Evolutionary conservation across 2,888 invertebrate species (phyloP), one percentile per base, ranked within the genome.

Genomic region (Atrina japonica): DNA sequence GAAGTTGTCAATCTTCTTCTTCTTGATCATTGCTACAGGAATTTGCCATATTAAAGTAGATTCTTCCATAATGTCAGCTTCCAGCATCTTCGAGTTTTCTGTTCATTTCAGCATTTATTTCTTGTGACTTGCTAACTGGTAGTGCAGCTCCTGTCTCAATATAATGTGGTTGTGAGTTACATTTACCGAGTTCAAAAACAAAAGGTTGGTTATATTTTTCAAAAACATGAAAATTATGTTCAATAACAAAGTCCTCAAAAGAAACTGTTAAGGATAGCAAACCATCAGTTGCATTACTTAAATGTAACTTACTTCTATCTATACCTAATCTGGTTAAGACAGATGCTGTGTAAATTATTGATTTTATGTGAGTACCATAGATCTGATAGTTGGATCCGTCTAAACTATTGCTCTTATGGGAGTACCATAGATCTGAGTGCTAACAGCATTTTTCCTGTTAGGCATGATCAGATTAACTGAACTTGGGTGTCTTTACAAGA

Each of bases 81-180:
- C 35, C 30, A 58, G 9, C 68, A 75, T 78, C 75, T 41, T 70
- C 66, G 3, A 64, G 45, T 66, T 70, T 60, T 53, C 56, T 49
- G 50, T 75, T 68, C 35, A 30, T 73, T 58, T 68, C 77, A 11
- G 52, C 58, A 35, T 76, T 78, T 40, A 70, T 68, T 2, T 66
- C 16, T 11, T 73, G 75, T 25, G 55, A 52, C 14, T 55, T 58
- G 43, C 65, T 56, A 23, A 73, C 69, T 40, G 73, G 73, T 45
- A n/a, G 23, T 11, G 71, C 70, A 43, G 50, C 60, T 41, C 55
- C 55, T 23, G 78, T 78, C 47, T 78, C 74, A 43, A 78, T 78
- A 41, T 47, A 41, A 69, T 78, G 78, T 11, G 18, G 41, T 6
- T 65, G 43, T 6, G n/a, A 11, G 14, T 23, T 27, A n/a, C 49